Conservation (phyloP, 2,797 vertebrate genomes). For the Erethizon dorsatum region DNA sequence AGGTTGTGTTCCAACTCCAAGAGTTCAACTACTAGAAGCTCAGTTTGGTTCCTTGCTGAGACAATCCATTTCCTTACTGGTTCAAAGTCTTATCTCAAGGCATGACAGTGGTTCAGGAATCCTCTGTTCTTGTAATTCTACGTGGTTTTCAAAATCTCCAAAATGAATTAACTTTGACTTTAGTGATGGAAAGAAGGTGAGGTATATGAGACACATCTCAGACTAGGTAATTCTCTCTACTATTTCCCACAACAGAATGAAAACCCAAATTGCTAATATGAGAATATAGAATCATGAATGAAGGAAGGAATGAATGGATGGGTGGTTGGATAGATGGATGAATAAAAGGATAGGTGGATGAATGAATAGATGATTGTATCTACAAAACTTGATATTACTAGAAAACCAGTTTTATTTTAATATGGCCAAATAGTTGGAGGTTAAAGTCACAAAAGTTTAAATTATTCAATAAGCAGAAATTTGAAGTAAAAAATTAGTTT, state of each 20-base stretch:
- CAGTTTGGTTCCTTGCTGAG: fast-evolving
- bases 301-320: not conserved
- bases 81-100: fast-evolving
- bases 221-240: fast-evolving
- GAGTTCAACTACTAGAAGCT: not conserved
- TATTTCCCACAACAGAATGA: not conserved
- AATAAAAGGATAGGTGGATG: no score
- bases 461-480: constrained; percentile 55
- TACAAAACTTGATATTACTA: not conserved
- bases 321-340: not conserved
- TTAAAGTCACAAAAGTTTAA: constrained; percentile 3
- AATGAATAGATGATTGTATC: not conserved
- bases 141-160: not conserved
- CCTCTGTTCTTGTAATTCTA: no score
- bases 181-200: not conserved
- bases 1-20: not conserved
- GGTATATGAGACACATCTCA: fast-evolving
- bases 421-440: not conserved
- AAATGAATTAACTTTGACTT: not conserved
- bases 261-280: not conserved
- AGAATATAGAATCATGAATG: not conserved
- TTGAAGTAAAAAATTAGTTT: constrained; percentile 4
- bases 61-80: fast-evolving
- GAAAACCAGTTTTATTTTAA: not conserved
- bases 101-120: no score